Conservation (phyloP, 23 tunicate species). For the Halocynthia aurantium region DNA sequence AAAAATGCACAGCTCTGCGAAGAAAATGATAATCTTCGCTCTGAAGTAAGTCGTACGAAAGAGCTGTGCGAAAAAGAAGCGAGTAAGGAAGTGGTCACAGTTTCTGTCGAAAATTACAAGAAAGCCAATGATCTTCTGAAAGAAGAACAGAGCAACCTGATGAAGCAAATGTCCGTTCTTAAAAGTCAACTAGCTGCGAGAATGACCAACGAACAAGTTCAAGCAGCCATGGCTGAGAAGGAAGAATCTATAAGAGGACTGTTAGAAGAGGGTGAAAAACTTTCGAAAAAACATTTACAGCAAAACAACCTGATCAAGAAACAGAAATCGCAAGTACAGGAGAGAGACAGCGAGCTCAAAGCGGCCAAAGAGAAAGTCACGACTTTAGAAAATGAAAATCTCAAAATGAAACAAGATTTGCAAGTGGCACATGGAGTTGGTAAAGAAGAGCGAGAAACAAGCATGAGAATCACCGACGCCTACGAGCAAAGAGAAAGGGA, state of each 20-base stretch:
- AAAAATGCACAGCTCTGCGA: conserved; percentile 76
- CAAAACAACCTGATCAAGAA: conserved; percentile 79
- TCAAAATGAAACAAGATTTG: conserved; percentile 47
- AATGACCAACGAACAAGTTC: conserved; percentile 79
- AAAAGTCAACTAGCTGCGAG: conserved; percentile 30
- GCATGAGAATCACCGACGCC: conserved; percentile 62
- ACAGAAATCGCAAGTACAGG: conserved; percentile 40
- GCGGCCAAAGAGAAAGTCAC: conserved; percentile 32
- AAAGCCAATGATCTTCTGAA: not conserved
- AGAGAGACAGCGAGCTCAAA: conserved; percentile 37
- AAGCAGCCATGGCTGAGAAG: conserved; percentile 63
- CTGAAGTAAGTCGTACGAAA: not conserved
- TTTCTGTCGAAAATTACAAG: not conserved
- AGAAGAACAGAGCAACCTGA: conserved; percentile 18
- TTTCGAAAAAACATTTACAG: conserved; percentile 78
- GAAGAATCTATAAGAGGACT: conserved; percentile 89
- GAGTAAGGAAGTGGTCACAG: not conserved
- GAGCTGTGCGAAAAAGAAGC: conserved; percentile 12
- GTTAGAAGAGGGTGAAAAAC: conserved; percentile 73
- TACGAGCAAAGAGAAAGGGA: conserved; percentile 62
- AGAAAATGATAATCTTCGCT: conserved; percentile 89
- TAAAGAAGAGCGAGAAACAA: conserved; percentile 63
- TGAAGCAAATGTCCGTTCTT: conserved; percentile 5
- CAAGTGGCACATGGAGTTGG: conserved; percentile 50
- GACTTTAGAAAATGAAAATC: conserved; percentile 48